These are phyloP conservation scores for Oenanthe melanoleuca DNA, from an alignment of 2,113 vertebrate genomes.

Conservation along the genomic window DNA sequence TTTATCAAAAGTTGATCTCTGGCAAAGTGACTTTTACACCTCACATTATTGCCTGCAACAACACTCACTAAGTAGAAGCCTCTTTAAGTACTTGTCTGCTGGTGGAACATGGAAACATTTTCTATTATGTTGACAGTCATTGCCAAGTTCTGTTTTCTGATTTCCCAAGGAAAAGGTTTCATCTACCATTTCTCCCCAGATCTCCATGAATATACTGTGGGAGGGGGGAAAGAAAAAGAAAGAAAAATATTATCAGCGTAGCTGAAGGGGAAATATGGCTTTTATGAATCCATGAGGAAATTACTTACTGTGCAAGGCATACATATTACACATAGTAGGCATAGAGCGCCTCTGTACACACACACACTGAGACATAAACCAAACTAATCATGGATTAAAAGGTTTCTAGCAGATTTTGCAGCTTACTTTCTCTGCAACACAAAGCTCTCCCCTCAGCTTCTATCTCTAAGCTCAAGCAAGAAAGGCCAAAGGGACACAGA, in stretches of 20 bases:
- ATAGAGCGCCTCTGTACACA: neutral
- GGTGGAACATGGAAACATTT: neutral
- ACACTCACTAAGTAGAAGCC: slow-evolving; percentile 10
- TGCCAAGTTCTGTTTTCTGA: neutral
- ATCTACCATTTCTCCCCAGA: neutral
- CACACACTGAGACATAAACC: neutral
- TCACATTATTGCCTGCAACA: slow-evolving; percentile 18
- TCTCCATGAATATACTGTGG: neutral
- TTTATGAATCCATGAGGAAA: neutral
- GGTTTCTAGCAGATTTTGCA: neutral
- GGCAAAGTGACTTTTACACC: slow-evolving; percentile 29
- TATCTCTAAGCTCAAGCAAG: neutral
- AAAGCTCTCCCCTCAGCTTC: neutral
- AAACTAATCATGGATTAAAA: neutral
- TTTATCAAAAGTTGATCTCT: slow-evolving; percentile 57
- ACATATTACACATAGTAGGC: no score
- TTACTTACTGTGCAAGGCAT: neutral
- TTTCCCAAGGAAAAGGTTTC: neutral
- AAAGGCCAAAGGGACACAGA: neutral
- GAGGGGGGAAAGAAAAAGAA: neutral
- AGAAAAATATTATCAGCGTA: neutral
- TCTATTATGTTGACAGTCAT: slow-evolving; percentile 1
- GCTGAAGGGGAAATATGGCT: neutral
- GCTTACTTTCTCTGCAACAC: neutral
- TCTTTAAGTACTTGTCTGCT: neutral